Evolutionary conservation across 2,888 invertebrate species (phyloP).

Genomic region (Cordilura impudica): DNA sequence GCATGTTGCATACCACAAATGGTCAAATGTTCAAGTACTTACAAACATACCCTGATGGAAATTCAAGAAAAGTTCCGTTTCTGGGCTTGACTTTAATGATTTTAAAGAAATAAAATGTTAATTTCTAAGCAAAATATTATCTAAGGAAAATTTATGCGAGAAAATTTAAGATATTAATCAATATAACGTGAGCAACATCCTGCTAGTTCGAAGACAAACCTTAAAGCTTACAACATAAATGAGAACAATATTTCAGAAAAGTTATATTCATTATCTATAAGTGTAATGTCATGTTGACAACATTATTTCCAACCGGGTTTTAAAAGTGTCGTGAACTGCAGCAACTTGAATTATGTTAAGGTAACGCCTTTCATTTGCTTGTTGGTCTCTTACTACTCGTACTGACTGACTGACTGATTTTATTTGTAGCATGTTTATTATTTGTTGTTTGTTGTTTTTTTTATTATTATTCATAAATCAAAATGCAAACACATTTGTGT

Average conservation of each 20-base stretch:
- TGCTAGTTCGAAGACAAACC: too few relatives aligned
- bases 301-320: constrained; percentile 22
- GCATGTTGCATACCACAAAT: constrained; percentile 52
- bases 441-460: not conserved
- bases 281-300: not conserved
- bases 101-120: too few relatives aligned
- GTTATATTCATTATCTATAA: not conserved
- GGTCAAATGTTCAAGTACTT: constrained; percentile 24
- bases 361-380: constrained; percentile 48
- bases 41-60: not conserved
- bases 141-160: too few relatives aligned
- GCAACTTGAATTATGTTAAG: constrained; percentile 46
- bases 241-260: too few relatives aligned
- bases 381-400: not conserved
- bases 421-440: constrained; percentile 12
- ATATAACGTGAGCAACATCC: too few relatives aligned
- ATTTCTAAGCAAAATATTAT: too few relatives aligned
- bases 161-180: too few relatives aligned
- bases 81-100: too few relatives aligned
- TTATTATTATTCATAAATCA: constrained; percentile 51
- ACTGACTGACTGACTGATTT: not conserved
- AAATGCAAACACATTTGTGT: constrained; percentile 12
- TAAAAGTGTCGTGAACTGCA: constrained; percentile 1
- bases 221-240: too few relatives aligned
- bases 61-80: not conserved